Evolutionary conservation across 2,113 vertebrate species (phyloP).

Genomic region (Anhinga anhinga): DNA sequence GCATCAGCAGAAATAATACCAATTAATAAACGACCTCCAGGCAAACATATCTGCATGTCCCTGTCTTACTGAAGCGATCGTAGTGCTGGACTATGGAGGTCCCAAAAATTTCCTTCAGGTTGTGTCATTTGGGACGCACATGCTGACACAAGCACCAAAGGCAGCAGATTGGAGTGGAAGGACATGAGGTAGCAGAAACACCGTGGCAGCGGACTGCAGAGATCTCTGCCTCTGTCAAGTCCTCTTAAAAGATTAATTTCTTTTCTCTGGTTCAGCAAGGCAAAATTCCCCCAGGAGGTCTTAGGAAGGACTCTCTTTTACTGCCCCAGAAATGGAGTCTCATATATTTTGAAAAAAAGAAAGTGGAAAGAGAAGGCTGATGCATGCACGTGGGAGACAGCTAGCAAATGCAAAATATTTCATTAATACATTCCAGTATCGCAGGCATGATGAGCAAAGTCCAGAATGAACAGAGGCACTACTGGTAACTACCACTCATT

Average conservation of each 20-base stretch:
- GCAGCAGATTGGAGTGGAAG: neutral
- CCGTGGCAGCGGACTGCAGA: neutral
- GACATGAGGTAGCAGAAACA: neutral
- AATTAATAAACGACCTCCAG: neutral
- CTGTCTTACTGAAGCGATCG: neutral
- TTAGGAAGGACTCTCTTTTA: neutral
- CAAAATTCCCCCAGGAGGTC: neutral
- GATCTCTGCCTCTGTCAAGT: neutral
- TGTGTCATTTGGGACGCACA: too few relatives aligned
- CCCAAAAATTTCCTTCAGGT: neutral
- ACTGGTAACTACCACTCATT: neutral
- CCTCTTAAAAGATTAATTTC: neutral
- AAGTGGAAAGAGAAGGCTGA: neutral
- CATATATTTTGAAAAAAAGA: neutral
- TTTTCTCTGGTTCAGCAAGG: neutral
- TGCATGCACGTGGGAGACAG: neutral
- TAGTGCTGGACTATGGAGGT: neutral
- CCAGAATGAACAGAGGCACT: neutral
- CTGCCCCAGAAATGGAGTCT: neutral
- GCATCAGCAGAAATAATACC: neutral
- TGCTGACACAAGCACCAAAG: accelerated
- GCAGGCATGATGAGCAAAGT: neutral
- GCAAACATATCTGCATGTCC: neutral
- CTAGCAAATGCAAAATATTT: neutral
- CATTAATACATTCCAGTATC: neutral